These are phyloP conservation scores for Brachionus asplanchnoidis DNA, from an alignment of 1,140 invertebrate genomes.

Conservation along the genomic window DNA sequence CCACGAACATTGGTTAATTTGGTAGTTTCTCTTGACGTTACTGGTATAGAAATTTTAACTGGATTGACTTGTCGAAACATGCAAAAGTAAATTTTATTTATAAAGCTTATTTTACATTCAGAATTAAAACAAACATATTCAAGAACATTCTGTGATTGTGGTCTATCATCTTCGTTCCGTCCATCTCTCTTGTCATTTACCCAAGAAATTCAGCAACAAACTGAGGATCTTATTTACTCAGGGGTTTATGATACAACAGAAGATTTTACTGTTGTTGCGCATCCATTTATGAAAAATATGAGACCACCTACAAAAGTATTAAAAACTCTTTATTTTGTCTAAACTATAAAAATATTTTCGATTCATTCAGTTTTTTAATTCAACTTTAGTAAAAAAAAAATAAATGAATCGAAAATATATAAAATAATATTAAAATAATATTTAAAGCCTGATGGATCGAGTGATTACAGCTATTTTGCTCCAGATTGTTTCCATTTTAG, in stretches of 20 bases:
- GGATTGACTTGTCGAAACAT: conserved; percentile 26
- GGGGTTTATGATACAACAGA: conserved; percentile 59
- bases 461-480: conserved; percentile 33
- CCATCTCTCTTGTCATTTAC: background rate
- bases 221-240: conserved; percentile 47
- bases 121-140: background rate
- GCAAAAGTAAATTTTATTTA: conserved; percentile 1
- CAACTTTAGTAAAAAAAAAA: too few species aligned
- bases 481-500: conserved; percentile 42
- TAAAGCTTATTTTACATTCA: background rate
- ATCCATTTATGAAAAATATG: conserved; percentile 53
- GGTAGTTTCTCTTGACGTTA: conserved; percentile 64
- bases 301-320: conserved; percentile 7
- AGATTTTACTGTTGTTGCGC: conserved; percentile 65
- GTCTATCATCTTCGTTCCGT: background rate
- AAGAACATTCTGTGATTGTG: conserved; percentile 38
- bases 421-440: too few species aligned
- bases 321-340: background rate
- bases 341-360: background rate
- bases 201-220: conserved; percentile 45
- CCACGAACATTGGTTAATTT: conserved; percentile 73
- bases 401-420: too few species aligned
- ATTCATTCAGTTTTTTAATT: background rate
- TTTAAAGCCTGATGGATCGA: background rate
- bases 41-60: conserved; percentile 32